Conservation (phyloP, 2,888 invertebrate species). For the Perdita meconis region DNA sequence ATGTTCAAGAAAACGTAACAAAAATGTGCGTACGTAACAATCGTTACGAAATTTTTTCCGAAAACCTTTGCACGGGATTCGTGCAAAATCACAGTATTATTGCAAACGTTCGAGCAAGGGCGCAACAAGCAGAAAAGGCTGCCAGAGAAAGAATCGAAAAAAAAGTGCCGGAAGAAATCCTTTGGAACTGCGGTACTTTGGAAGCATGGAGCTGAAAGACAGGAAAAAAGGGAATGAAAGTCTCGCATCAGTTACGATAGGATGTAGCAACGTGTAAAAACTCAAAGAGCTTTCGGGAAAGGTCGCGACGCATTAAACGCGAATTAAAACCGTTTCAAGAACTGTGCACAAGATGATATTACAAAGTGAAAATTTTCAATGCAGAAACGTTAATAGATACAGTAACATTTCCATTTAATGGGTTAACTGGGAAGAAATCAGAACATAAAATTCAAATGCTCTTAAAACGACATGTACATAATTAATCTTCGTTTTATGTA, state of each 20-base stretch:
- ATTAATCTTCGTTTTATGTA: too few species aligned
- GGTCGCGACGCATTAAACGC: background rate
- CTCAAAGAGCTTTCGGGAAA: conserved; percentile 16
- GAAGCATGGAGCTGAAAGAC: conserved; percentile 22
- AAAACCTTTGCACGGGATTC: background rate
- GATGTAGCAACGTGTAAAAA: conserved; percentile 24
- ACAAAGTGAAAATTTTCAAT: background rate
- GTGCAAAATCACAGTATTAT: conserved; percentile 10
- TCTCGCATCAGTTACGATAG: conserved; percentile 15
- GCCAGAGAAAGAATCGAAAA: conserved; percentile 22
- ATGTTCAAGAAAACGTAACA: too few species aligned
- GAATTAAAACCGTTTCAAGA: conserved; percentile 28
- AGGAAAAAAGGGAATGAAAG: conserved; percentile 18
- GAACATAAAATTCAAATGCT: too few species aligned
- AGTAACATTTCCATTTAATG: too few species aligned
- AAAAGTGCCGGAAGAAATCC: conserved; percentile 40
- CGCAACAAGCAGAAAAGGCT: conserved; percentile 1
- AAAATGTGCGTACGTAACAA: too few species aligned
- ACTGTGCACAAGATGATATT: background rate
- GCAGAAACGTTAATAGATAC: background rate
- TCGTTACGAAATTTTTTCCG: too few species aligned
- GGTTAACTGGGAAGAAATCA: too few species aligned
- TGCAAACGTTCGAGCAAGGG: conserved; percentile 10
- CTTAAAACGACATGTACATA: too few species aligned
- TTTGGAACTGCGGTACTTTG: conserved; percentile 23